Evolutionary conservation across 64 coral and sea anemone genomes (phyloP).

Genomic region (Montipora capricornis): DNA sequence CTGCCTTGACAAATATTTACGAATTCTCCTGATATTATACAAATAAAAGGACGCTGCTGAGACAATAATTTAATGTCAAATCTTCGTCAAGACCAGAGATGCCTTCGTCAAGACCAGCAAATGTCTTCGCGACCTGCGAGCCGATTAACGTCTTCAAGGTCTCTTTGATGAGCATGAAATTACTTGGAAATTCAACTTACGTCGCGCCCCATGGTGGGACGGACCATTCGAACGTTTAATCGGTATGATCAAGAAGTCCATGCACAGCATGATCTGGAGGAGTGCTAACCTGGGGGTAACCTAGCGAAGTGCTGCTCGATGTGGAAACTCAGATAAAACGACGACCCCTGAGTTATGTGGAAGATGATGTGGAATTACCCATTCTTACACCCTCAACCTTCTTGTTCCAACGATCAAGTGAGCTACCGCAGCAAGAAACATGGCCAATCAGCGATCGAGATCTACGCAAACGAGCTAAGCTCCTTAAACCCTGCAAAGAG

Average conservation of each 20-base stretch:
- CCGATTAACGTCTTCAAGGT: no score
- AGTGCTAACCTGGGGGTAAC: neutral
- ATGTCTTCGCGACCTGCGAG: no score
- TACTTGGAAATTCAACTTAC: no score
- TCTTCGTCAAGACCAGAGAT: no score
- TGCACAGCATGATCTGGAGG: neutral
- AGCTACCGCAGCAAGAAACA: conserved; percentile 44
- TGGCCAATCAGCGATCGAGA: conserved; percentile 35
- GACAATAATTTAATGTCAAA: no score
- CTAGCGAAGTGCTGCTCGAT: neutral
- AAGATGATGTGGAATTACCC: conserved; percentile 59
- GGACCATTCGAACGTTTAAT: neutral
- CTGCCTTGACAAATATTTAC: no score
- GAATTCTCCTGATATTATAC: no score
- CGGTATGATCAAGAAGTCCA: neutral
- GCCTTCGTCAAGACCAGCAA: no score
- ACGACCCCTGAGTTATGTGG: conserved; percentile 59
- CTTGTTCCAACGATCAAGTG: conserved; percentile 36
- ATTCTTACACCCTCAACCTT: conserved; percentile 52
- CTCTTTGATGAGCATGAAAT: no score
- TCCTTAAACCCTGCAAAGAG: neutral
- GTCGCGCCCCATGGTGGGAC: neutral
- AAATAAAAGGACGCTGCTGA: no score
- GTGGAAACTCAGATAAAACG: conserved; percentile 45
- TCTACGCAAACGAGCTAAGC: conserved; percentile 42